Percentiles rank a stretch among this genome's conserved stretches.
Evolutionary conservation across 1,140 invertebrate species (phyloP).

Genomic region (Agrypnia vestita): DNA sequence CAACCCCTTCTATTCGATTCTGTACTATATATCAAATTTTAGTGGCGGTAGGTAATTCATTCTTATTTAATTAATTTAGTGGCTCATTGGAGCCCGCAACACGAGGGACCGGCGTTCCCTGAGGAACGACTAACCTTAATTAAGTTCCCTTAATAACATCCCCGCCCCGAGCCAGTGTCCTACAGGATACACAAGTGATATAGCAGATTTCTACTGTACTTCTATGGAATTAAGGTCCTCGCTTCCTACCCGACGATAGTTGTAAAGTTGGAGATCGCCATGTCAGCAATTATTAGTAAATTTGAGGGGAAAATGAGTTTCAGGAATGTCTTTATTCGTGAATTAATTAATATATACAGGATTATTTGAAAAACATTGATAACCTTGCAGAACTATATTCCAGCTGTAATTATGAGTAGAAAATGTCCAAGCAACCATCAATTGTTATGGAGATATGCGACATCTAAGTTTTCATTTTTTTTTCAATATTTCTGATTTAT

Average conservation of each 20-base stretch:
- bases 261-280: background rate
- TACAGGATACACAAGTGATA: slow-evolving; percentile 8
- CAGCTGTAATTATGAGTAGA: too few species aligned
- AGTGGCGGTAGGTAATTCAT: background rate
- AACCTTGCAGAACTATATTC: too few species aligned
- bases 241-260: background rate
- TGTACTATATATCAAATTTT: background rate
- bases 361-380: too few species aligned
- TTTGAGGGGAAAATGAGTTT: background rate
- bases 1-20: too few species aligned
- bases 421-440: too few species aligned
- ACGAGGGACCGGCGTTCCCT: background rate
- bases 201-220: background rate
- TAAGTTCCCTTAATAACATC: background rate
- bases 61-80: slow-evolving; percentile 26
- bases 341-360: background rate
- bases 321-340: background rate
- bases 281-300: background rate
- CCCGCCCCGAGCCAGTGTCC: background rate
- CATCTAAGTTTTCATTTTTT: too few species aligned
- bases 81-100: slow-evolving; percentile 1
- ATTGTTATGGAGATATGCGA: too few species aligned
- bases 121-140: slow-evolving; percentile 13
- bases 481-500: too few species aligned
- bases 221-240: background rate